phyloP scores from a whole-genome alignment of 64 coral and sea anemone genomes.

The Stylophora pistillata region DNA sequence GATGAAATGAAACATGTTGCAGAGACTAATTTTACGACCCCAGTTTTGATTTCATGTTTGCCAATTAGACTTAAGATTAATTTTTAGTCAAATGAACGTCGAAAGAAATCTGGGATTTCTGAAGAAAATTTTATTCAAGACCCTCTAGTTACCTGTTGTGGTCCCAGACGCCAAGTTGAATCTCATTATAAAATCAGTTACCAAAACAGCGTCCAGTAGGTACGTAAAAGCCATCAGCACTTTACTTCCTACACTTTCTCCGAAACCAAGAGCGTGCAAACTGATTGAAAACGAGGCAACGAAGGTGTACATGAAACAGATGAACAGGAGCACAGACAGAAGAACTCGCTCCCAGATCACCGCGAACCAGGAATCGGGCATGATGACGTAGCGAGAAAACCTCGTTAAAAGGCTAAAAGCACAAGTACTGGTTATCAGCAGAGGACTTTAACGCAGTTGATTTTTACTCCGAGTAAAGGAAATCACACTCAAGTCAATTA shows the following conservation, averaged over 20 bases:
- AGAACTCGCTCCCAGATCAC: slow-evolving; percentile 73
- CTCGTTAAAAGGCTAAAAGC: slow-evolving; percentile 13
- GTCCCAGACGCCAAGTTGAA: slow-evolving; percentile 79
- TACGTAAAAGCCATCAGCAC: slow-evolving; percentile 60
- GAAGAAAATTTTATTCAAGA: too few relatives aligned
- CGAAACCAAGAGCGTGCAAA: slow-evolving; percentile 71
- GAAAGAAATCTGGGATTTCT: too few relatives aligned
- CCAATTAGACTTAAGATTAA: too few relatives aligned
- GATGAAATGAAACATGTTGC: too few relatives aligned
- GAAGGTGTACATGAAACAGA: slow-evolving; percentile 80
- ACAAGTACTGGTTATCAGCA: not conserved
- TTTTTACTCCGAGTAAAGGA: too few relatives aligned
- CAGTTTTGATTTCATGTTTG: too few relatives aligned
- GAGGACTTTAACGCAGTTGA: too few relatives aligned
- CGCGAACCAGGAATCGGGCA: slow-evolving; percentile 59
- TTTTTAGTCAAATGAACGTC: too few relatives aligned
- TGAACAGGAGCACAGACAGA: slow-evolving; percentile 51
- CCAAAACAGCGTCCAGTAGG: slow-evolving; percentile 62
- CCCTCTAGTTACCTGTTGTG: slow-evolving; percentile 38
- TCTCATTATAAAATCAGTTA: slow-evolving; percentile 69
- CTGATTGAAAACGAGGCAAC: slow-evolving; percentile 73
- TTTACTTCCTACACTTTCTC: slow-evolving; percentile 4
- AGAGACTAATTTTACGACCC: too few relatives aligned
- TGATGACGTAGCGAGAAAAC: slow-evolving; percentile 55
- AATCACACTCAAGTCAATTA: too few relatives aligned